Evolutionary conservation across 2,888 invertebrate species (phyloP), one percentile per base, ranked within the genome.

Genomic region (Microctonus brassicae): DNA sequence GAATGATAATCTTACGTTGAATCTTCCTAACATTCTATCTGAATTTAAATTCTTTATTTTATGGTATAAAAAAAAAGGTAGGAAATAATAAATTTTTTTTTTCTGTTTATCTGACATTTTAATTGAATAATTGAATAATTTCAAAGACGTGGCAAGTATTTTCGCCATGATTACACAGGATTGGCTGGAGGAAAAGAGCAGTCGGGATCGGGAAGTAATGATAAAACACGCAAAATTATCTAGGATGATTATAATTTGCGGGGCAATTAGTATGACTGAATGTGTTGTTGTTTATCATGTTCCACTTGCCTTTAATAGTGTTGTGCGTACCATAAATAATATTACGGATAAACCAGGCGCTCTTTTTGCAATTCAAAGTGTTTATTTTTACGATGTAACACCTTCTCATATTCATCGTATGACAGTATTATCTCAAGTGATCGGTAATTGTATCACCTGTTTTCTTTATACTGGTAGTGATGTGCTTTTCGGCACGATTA

Each of bases 371-470:
- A 36, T 67, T 29, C 70, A 57, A 29, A 11, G 70, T 13, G 34
- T 70, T 2, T 73, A 73, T 58, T 24, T 24, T 17, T 53, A 67
- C 42, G 73, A 73, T 13, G 66, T 58, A 11, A 63, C 65, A 26
- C 20, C 39, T 3, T 33, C 55, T 1, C 61, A 61, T 13, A 29
- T 47, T 57, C 70, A 68, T 63, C 55, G 65, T 34, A 24, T 70
- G 11, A 70, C 58, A 2, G n/a, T 36, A 33, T 7, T 63, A 6
- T 63, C 57, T 22, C 70, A 73, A 34, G 29, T n/a, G 2, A 17
- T 69, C 10, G 47, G 11, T 20, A 52, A 52, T 42, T 11, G 55
- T 6, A 6, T 69, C 29, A 65, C 73, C 3, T 36, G 42, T 17
- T 33, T 69, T 65, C 60, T 47, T 24, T 73, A 69, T 22, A 39